Conservation (phyloP, 2,113 vertebrate genomes). For the Dasyprocta punctata region DNA sequence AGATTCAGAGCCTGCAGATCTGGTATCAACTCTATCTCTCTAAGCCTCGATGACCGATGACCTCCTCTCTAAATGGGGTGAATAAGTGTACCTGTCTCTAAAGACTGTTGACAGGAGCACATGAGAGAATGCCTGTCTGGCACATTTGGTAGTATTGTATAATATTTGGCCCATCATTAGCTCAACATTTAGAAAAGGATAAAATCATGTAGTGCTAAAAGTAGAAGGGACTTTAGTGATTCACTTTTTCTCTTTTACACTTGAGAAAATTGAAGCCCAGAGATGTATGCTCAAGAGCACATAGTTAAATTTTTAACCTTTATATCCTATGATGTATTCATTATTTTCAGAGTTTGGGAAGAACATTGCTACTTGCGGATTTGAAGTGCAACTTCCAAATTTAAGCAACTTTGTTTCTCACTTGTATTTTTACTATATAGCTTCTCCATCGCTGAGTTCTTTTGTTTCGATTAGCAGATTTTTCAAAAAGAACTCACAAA, state of each 20-base stretch:
- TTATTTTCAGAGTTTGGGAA: background rate
- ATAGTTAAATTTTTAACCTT: background rate
- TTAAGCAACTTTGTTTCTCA: background rate
- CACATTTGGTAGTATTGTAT: background rate
- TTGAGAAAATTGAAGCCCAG: background rate
- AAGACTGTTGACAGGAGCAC: background rate
- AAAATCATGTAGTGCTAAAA: background rate
- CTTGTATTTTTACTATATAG: background rate
- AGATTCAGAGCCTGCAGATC: background rate
- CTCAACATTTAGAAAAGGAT: background rate
- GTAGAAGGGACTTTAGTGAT: background rate
- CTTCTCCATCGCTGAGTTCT: background rate
- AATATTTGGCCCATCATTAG: background rate
- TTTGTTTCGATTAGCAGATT: slow-evolving; percentile 11
- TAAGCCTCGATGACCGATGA: background rate
- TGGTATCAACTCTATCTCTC: background rate
- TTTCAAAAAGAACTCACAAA: background rate
- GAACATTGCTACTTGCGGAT: background rate
- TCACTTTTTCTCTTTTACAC: background rate
- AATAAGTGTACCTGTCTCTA: background rate
- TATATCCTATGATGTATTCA: background rate
- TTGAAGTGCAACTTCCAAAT: background rate
- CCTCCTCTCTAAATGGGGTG: background rate
- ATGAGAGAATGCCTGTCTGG: background rate
- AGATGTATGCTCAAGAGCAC: background rate